Evolutionary conservation across 2,113 vertebrate species (phyloP), one percentile per base, ranked within the genome.

Genomic region (Hyaena hyaena): DNA sequence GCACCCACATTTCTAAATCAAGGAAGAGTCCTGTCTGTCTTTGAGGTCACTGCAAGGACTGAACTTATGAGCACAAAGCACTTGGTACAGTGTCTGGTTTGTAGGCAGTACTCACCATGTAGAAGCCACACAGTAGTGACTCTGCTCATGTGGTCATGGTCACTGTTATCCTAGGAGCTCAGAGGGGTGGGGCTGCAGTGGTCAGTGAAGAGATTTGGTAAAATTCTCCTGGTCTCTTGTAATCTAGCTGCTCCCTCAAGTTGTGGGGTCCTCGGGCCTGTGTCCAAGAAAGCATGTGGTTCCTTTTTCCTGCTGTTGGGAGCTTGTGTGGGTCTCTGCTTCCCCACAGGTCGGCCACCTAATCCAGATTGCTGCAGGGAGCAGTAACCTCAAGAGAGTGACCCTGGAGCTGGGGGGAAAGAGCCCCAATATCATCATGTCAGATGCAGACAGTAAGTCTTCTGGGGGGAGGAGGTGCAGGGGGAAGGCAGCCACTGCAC

Each of bases 361-460:
- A 16, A 99, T 99, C 98, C 99, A 99, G 97, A 98, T 99, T 96
- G 99, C 99, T 5, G 99, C 99, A 9, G 99, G 99, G 45, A 98
- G 69, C 80, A 99, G 99, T 82, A 99, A 99, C 98, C 98, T 99
- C 92, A 99, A 99, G 98, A 99, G 98, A 89, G 99, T 99, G 93
- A 99, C 99, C 0, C 98, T 99, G 97, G 99, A 99, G 97, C 99
- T 99, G 2, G 99, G 99, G 66, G 99, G 99, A 7, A 99, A 99
- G 98, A 99, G 99, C 96, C 99, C 99, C 0, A 99, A 99, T 4
- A 99, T 99, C 95, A 99, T 99, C 98, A 93, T 99, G 98, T 99
- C 99, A 1, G 99, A 99, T 39, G 99, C 99, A 0, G 98, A 99
- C 93, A 98, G 99, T 99, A 98, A 98, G 99, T 82, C 12, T 43